Base-by-base conservation (phyloP, 1,140 invertebrate species). In the Bombus waltoni region DNA sequence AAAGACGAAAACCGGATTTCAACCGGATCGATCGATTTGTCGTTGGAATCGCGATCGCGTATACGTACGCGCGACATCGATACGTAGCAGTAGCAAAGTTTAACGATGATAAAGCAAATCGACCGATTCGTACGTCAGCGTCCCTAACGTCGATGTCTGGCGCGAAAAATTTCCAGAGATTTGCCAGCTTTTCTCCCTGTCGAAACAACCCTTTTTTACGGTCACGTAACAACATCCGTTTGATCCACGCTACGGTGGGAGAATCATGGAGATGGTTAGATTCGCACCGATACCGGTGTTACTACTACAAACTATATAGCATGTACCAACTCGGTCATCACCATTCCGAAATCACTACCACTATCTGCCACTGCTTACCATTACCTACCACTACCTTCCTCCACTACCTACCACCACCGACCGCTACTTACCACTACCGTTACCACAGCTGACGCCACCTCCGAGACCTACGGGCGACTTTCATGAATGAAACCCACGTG, bases 401-500 rank as follows among this genome's bases (percentile, higher is more conserved):
- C 77, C 42, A 35, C 62, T 68, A 42, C 71, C 82, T 85, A 87
- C 76, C 81, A 75, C 81, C 62, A 47, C 44, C 71, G 44, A 80
- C 76, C 85, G 44, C 74, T 70, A 86, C 65, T 68, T 79, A 87
- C 76, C 71, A 38, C 79, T 89, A 82, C 81, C 86, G 65, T 81
- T 88, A 79, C 78, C 83, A n/a, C 74, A 73, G 79, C 73, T 81
- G 83, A 90, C 81, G 76, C 75, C 81, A 78, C 81, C 66, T 78
- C 86, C 79, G 85, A 77, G 77, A 90, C 81, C 87, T 76, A 86
- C 82, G 74, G 89, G 47, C 79, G 84, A 76, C 83, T 73, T 92
- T 92, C 90, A 92, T 93, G 91, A 93, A 93, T 93, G 92, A 89
- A 92, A 90, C 84, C 91, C 92, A 93, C 92, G 92, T 92, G 92